Evolutionary conservation across 2,888 invertebrate genomes (phyloP).

Genomic region (Aleiodes alternator): DNA sequence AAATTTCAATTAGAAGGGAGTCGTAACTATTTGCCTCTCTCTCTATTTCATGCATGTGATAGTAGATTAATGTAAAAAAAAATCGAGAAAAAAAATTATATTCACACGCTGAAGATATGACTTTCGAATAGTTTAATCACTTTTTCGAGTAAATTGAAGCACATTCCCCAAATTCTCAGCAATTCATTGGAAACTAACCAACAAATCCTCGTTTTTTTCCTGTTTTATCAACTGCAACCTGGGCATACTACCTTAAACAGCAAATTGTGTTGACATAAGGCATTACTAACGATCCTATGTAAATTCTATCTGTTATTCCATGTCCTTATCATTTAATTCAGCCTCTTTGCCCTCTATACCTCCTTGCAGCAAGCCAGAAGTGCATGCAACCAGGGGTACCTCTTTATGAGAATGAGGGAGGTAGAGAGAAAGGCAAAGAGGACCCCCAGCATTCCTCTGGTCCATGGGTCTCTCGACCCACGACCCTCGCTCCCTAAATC

Average conservation of each 20-base stretch:
- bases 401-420: constrained; percentile 39
- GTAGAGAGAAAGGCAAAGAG: constrained; percentile 35
- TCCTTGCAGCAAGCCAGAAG: constrained; percentile 24
- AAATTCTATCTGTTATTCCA: constrained; percentile 71
- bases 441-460: constrained; percentile 69
- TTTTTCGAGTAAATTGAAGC: no score
- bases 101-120: no score
- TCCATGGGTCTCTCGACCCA: constrained; percentile 72
- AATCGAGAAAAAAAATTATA: no score
- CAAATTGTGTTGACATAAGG: constrained; percentile 37
- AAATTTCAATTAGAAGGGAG: no score
- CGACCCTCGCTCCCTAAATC: constrained; percentile 76
- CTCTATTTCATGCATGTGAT: no score
- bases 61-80: no score
- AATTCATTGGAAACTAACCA: no score
- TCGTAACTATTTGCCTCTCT: no score
- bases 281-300: constrained; percentile 71
- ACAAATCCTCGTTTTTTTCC: no score
- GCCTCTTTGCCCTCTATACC: constrained; percentile 41
- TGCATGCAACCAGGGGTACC: constrained; percentile 35
- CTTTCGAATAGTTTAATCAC: no score
- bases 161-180: no score
- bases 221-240: no score
- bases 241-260: neutral
- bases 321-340: constrained; percentile 71